A percentile compares a stretch with the other conserved stretches of the same genome.
These are phyloP conservation scores for Stegodyphus mimosarum DNA, from an alignment of 1,140 invertebrate genomes.

Conservation along the genomic window DNA sequence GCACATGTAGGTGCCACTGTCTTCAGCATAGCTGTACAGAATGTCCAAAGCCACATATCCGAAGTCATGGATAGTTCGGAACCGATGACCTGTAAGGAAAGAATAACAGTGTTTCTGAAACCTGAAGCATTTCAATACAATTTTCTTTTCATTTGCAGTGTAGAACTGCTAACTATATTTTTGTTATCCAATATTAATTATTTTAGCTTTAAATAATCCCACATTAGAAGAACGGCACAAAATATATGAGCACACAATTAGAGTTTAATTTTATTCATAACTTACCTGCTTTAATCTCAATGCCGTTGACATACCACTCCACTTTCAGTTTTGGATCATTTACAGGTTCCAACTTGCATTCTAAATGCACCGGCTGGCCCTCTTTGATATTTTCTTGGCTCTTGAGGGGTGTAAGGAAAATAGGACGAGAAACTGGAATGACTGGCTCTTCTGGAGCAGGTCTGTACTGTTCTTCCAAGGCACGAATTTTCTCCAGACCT, in stretches of 20 bases:
- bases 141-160: no score
- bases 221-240: neutral
- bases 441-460: slow-evolving; percentile 77
- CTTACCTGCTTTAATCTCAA: slow-evolving; percentile 72
- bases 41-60: slow-evolving; percentile 73
- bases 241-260: neutral
- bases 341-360: slow-evolving; percentile 81
- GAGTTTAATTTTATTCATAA: neutral
- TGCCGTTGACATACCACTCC: slow-evolving; percentile 80
- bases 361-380: slow-evolving; percentile 84
- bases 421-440: slow-evolving; percentile 80
- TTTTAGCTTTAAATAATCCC: neutral
- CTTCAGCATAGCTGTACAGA: slow-evolving; percentile 70
- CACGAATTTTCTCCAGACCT: slow-evolving; percentile 86
- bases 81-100: slow-evolving; percentile 77
- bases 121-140: no score
- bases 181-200: neutral
- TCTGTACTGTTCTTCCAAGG: slow-evolving; percentile 84
- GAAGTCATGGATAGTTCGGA: slow-evolving; percentile 67
- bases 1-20: slow-evolving; percentile 73
- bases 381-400: slow-evolving; percentile 80
- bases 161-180: neutral
- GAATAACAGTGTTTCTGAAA: no score
- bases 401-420: slow-evolving; percentile 86
- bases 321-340: slow-evolving; percentile 93